Evolutionary conservation across 2,888 invertebrate species (phyloP).

Genomic region (Beris morrisii): DNA sequence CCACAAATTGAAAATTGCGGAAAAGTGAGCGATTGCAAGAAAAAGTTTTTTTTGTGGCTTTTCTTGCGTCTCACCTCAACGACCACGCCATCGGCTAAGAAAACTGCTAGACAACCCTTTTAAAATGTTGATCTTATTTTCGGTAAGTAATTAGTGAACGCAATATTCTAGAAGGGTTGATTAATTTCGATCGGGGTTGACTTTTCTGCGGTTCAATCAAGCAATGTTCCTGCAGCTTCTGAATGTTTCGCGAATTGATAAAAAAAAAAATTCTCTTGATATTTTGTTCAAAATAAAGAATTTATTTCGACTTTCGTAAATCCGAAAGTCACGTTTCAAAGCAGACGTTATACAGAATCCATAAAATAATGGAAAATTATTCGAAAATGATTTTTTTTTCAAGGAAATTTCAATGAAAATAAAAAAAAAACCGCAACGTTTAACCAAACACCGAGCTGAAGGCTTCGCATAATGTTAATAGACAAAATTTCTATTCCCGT

Average conservation of each 20-base stretch:
- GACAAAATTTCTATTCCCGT: constrained; percentile 9
- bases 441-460: constrained; percentile 26
- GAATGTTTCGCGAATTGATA: too few species aligned
- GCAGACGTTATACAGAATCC: constrained; percentile 2
- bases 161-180: too few species aligned
- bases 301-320: constrained; percentile 18
- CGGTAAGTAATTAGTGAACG: too few species aligned
- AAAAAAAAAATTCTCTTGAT: too few species aligned
- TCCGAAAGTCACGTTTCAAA: constrained; percentile 9
- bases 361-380: constrained; percentile 3
- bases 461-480: constrained; percentile 29
- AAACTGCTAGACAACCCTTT: too few species aligned
- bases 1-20: constrained; percentile 32
- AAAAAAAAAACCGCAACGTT: constrained; percentile 18
- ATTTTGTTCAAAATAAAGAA: constrained; percentile 8
- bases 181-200: too few species aligned
- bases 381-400: neutral
- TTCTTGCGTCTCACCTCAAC: neutral
- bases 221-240: too few species aligned
- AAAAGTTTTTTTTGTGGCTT: constrained; percentile 3
- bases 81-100: too few species aligned
- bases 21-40: constrained; percentile 20
- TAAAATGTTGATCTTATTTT: too few species aligned
- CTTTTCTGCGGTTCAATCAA: too few species aligned
- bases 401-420: neutral